phyloP scores from a whole-genome alignment of 2,888 invertebrate genomes.

The Hypselothyrea guttata region DNA sequence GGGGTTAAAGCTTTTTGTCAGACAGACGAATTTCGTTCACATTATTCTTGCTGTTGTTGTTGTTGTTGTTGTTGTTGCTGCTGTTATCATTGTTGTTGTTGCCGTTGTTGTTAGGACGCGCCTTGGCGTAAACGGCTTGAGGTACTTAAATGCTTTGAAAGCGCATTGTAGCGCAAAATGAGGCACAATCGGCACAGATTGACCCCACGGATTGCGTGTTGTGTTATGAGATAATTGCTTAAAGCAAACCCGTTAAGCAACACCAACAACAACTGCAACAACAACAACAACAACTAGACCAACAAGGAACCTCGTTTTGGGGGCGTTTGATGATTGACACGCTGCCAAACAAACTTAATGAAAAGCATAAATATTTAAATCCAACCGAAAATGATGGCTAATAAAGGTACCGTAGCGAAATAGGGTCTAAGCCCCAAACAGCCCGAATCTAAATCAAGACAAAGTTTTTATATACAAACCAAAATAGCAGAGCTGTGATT shows the following conservation, averaged over 20 bases:
- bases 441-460: not conserved
- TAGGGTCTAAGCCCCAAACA: not conserved
- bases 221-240: constrained; percentile 69
- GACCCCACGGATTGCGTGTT: constrained; percentile 65
- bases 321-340: constrained; percentile 50
- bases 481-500: too few relatives aligned
- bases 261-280: constrained; percentile 18
- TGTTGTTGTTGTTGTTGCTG: constrained; percentile 19
- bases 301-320: constrained; percentile 4
- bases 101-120: constrained; percentile 24
- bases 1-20: constrained; percentile 56
- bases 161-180: constrained; percentile 75
- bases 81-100: constrained; percentile 17
- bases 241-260: constrained; percentile 42
- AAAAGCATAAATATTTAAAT: constrained; percentile 64
- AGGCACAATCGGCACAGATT: constrained; percentile 63
- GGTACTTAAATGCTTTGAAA: constrained; percentile 73
- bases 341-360: constrained; percentile 61
- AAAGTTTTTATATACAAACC: too few relatives aligned
- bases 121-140: constrained; percentile 57
- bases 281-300: constrained; percentile 10
- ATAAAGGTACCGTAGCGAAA: constrained; percentile 23
- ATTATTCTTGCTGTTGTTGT: too few relatives aligned
- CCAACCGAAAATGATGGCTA: constrained; percentile 40
- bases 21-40: constrained; percentile 49